A percentile compares a stretch with the other conserved stretches of the same genome.
phyloP scores from a whole-genome alignment of 2,888 invertebrate species.

The Pterostichus madidus region DNA sequence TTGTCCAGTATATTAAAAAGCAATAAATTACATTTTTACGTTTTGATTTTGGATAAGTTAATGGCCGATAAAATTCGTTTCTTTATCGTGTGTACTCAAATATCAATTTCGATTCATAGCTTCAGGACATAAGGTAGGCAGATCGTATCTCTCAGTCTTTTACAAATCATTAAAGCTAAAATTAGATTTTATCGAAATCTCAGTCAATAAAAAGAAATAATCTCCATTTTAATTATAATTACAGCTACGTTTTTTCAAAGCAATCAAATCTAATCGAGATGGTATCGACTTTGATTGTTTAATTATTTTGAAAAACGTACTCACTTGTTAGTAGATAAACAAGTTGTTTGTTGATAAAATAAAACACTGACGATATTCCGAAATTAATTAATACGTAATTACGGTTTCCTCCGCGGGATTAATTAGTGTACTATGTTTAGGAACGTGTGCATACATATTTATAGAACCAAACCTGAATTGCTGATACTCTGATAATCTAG shows the following conservation, averaged over 20 bases:
- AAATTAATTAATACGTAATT: constrained; percentile 47
- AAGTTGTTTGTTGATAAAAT: constrained; percentile 22
- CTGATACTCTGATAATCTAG: not conserved
- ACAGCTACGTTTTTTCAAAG: constrained; percentile 24
- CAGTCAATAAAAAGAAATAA: constrained; percentile 39
- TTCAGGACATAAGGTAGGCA: not conserved
- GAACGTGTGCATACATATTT: constrained; percentile 50
- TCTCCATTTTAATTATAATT: constrained; percentile 36
- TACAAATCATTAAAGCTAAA: constrained; percentile 39
- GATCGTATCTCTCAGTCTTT: constrained; percentile 35
- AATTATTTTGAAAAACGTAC: constrained; percentile 12
- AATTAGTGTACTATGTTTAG: constrained; percentile 21
- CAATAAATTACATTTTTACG: constrained; percentile 43
- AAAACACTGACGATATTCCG: not conserved
- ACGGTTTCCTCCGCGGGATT: constrained; percentile 23
- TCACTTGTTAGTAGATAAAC: constrained; percentile 30
- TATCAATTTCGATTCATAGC: constrained; percentile 1
- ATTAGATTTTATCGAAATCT: constrained; percentile 41
- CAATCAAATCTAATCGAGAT: constrained; percentile 5
- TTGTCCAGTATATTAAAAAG: not conserved
- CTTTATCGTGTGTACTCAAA: not conserved
- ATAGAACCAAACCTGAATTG: not conserved
- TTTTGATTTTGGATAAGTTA: constrained; percentile 44
- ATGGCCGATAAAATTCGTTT: constrained; percentile 31
- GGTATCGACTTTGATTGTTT: constrained; percentile 29